Percentiles rank a stretch among this genome's conserved stretches.
These are phyloP conservation scores for Barypeithes pellucidus DNA, from an alignment of 2,888 invertebrate species.

Conservation along the genomic window DNA sequence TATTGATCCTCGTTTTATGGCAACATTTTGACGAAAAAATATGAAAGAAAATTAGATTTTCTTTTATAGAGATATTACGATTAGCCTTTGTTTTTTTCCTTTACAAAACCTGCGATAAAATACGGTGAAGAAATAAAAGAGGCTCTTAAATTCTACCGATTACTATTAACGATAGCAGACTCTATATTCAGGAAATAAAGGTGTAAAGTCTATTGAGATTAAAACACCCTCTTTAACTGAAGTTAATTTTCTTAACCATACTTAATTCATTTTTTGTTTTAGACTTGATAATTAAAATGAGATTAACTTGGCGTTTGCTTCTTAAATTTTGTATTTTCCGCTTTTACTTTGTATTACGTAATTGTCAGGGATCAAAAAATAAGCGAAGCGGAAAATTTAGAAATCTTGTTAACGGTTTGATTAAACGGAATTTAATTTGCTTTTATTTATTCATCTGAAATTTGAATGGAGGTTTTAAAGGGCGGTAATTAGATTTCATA, in stretches of 20 bases:
- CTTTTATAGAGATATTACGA: no score
- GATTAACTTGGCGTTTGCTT: constrained; percentile 10
- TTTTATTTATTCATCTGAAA: constrained; percentile 2
- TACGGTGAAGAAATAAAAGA: background rate
- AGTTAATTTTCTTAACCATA: constrained; percentile 2
- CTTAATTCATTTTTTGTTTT: background rate
- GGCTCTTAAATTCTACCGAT: background rate
- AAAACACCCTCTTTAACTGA: background rate
- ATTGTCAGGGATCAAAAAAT: constrained; percentile 9
- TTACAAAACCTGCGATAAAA: background rate
- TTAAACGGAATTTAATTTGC: constrained; percentile 1
- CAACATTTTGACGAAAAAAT: no score
- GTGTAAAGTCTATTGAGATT: no score
- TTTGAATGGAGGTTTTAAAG: background rate
- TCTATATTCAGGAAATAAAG: background rate
- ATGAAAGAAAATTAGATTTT: no score
- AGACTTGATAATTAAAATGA: constrained; percentile 1
- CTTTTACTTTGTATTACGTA: constrained; percentile 8
- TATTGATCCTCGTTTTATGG: no score
- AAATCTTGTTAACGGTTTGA: constrained; percentile 11
- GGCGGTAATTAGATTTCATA: background rate
- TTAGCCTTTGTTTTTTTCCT: no score
- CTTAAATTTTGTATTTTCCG: constrained; percentile 16
- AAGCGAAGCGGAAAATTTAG: constrained; percentile 3
- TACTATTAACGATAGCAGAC: background rate